Base-by-base conservation (phyloP, 2,888 invertebrate genomes). In the Sepiola atlantica region DNA sequence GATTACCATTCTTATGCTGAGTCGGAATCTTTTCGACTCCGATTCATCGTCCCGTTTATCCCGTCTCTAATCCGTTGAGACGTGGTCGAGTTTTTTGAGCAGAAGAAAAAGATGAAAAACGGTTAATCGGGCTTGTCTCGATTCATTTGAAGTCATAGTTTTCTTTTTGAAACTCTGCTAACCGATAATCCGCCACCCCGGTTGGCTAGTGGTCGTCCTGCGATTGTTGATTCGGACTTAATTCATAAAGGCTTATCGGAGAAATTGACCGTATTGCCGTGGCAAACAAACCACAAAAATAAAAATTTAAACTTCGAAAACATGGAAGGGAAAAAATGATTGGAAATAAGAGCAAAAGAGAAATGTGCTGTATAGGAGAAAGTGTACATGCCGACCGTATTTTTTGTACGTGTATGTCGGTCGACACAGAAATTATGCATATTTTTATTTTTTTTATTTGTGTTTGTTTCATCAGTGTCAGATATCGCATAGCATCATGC, bases 91-190 rank as follows among this genome's bases (percentile, higher is more conserved):
- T 77, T 77, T 77, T 77, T 77, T 77, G 77, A 77, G 18, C n/a
- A n/a, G 77, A 4, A 16, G n/a, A 32, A n/a, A 77, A 77, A 61
- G 12, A 77, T 3, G 3, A 14, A 77, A 16, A 77, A n/a, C 77
- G 77, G 77, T n/a, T 77, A 32, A 77, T 77, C n/a, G n/a, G 77
- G n/a, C n/a, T 77, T 77, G 77, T 77, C 77, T 77, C 77, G n/a
- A 77, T 77, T 77, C 77, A 77, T 77, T 77, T 77, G 77, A 77
- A n/a, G 77, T 32, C 45, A 45, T 4, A 4, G 2, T 45, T 45
- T 77, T 16, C 16, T n/a, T 77, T 77, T 77, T 77, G n/a, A n/a
- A 77, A 77, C 77, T n/a, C n/a, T n/a, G 77, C 77, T n/a, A 77
- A 18, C n/a, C 77, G 77, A 77, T 77, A 77, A 77, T 77, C 77